Conservation (phyloP, 2,113 vertebrate genomes). For the Thomomys bottae region DNA sequence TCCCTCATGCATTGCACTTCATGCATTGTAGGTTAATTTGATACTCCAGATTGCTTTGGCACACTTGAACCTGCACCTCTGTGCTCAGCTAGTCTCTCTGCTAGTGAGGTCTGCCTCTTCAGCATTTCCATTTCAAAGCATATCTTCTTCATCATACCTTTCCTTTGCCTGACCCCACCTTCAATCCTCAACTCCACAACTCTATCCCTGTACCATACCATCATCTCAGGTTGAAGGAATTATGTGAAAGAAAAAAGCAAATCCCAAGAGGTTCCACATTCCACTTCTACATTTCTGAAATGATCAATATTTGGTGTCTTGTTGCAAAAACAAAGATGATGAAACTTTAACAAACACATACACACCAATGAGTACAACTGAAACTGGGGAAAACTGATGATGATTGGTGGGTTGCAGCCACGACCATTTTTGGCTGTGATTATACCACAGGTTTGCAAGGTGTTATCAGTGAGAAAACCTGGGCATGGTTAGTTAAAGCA, state of each 20-base stretch:
- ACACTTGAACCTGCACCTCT: too few species aligned
- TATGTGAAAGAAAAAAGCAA: neutral
- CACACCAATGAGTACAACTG: neutral
- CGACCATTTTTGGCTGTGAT: neutral
- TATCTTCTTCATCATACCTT: neutral
- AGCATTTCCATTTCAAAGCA: too few species aligned
- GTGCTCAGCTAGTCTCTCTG: neutral
- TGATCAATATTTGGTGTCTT: neutral
- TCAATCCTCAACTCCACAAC: neutral
- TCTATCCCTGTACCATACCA: neutral
- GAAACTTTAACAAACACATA: neutral
- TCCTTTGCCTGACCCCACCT: neutral
- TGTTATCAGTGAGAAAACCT: neutral
- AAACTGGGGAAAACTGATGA: neutral
- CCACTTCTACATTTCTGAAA: neutral
- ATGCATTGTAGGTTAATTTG: neutral
- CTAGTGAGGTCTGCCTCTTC: neutral
- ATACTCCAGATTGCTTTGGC: neutral
- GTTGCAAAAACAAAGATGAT: neutral
- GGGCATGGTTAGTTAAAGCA: too few species aligned
- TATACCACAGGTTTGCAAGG: neutral
- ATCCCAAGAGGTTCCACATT: too few species aligned
- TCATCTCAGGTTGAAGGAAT: neutral
- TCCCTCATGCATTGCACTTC: neutral
- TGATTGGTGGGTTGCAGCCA: neutral